Base-by-base conservation (phyloP, 2,888 invertebrate species). In the Zeuzera pyrina region DNA sequence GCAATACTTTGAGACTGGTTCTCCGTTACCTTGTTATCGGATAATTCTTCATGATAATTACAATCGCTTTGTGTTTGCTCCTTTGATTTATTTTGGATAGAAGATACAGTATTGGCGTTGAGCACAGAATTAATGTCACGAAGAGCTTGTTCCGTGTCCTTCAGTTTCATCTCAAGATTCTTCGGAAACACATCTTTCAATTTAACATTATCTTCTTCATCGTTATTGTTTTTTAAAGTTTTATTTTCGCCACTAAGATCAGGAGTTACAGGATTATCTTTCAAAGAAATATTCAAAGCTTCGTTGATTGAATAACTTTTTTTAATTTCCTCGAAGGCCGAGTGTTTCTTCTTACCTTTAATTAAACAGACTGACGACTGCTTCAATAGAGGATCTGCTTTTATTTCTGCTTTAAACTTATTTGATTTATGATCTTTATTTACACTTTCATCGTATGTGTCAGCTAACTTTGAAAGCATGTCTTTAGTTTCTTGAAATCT, bases 401-500 rank as follows among this genome's bases (percentile, higher is more conserved):
- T 41, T 29, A 65, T 47, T n/a, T n/a, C n/a, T n/a, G n/a, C n/a
- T 32, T 47, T 43, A 27, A 50, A 28, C 23, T 34, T 38, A 6
- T 34, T 39, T 12, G 31, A 21, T 22, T 45, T 40, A 38, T 40
- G 21, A 16, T 49, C 45, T 11, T 56, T 53, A 22, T 67, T 52
- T n/a, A n/a, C n/a, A n/a, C n/a, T n/a, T n/a, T n/a, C n/a, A 2
- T 81, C 77, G 34, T 64, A 65, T 25, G 46, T 52, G 40, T 79
- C 72, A 10, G 81, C 79, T 50, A 83, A 48, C 43, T 66, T 61
- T 2, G 49, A 41, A 2, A 83, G 55, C 73, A 81, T 69, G n/a
- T 70, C 64, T 41, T 72, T 71, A 6, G 79, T 81, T 49, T 84
- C 79, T 44, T 72, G 61, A 42, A 47, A 81, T 42, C 79, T 59